Base-by-base conservation (phyloP, 2,797 vertebrate genomes). In the Catostomus latipinnis region DNA sequence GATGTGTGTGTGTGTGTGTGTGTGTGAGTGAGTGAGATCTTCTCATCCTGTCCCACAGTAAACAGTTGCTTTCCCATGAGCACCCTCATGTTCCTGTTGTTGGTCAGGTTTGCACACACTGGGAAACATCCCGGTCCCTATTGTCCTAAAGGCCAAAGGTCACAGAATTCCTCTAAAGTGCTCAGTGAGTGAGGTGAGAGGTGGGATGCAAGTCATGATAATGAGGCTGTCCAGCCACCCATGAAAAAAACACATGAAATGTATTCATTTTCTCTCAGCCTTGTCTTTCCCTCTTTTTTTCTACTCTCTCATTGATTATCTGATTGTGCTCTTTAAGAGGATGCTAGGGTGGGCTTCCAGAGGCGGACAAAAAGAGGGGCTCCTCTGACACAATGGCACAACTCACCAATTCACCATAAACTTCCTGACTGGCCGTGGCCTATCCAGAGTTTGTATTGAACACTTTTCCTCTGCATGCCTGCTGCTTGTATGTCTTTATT, bases 11-110 rank as follows among this genome's bases (percentile, higher is more conserved):
- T 34, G 34, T 34, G 34, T 34, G 34, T 34, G 34, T 34, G 34
- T 34, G 34, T 22, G 22, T 58, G 63, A 58, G 52, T 1, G 78
- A 74, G 82, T 85, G 84, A 87, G 88, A 71, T 82, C 88, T 90
- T 92, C 93, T 83, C 92, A 93, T 94, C 93, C 94, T 94, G 92
- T 91, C 85, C 83, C 91, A 93, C 92, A 93, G 94, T 94, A 94
- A 94, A 94, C 94, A 93, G 92, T 94, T 93, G 94, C 93, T 93
- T 94, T 94, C 94, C 94, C 93, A 95, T 91, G 93, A 94, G 92
- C 92, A 90, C 91, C 91, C 91, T 94, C 92, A 88, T 94, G 94
- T 94, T 94, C 92, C 94, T 94, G 93, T 94, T 94, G 93, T 94
- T 90, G 88, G 86, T 92, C 93, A 89, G 91, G 90, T 89, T 87